Base-by-base conservation (phyloP, 1,140 invertebrate species). In the Condylostylus longicornis region DNA sequence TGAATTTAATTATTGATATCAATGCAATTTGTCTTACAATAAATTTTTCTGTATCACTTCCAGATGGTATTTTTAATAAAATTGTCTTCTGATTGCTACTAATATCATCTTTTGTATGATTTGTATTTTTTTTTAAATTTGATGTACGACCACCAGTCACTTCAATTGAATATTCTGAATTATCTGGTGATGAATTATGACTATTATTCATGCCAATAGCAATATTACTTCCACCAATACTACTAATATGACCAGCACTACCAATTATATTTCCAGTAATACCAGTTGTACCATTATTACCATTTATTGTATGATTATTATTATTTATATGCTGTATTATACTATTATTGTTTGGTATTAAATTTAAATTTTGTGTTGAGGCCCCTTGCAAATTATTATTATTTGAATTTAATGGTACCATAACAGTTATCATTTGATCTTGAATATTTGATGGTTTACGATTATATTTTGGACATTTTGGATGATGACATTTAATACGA, bases 361-460 rank as follows among this genome's bases (percentile, higher is more conserved):
- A 9, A 36, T 36, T 36, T 17, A 25, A 13, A 36, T 36, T 36
- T n/a, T 37, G 17, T 13, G 32, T 20, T 7, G 10, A 14, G 4
- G 18, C n/a, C n/a, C n/a, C 5, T 33, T 33, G 32, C 7, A 41
- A 14, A 38, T 47, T 53, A 33, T 50, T 53, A 29, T 51, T 54
- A 35, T 48, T 51, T 13, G 56, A 58, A 32, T 57, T 59, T 0
- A 59, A 47, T 8, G 56, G 56, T 35, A 59, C 56, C 56, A 59
- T 59, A 18, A 59, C 56, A 36, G 56, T 59, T 42, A 59, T 59
- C 56, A 59, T 59, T 49, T 59, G 56, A 49, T 59, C 56, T 48
- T 58, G 55, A 32, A 58, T 58, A 33, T 46, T 56, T 36, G 53
- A 51, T 43, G 55, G 55, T 45, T 58, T 58, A 18, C 52, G 55